phyloP scores from a whole-genome alignment of 1,140 invertebrate species.

The Reticulitermes speratus region DNA sequence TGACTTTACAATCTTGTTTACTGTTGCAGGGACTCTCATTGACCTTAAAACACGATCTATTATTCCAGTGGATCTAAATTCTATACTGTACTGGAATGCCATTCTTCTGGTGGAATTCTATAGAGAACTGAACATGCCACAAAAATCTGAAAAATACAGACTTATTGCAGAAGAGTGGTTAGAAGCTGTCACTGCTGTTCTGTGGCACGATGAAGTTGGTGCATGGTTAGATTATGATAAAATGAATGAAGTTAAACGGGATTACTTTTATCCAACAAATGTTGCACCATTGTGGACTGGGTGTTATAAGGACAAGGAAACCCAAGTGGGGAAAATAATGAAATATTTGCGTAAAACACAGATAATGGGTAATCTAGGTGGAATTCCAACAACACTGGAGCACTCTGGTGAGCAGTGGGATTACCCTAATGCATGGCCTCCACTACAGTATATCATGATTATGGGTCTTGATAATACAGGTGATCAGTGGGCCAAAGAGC shows the following conservation, averaged over 20 bases:
- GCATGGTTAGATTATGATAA: constrained; percentile 76
- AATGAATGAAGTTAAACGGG: constrained; percentile 51
- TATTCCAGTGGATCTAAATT: constrained; percentile 83
- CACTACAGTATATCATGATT: constrained; percentile 52
- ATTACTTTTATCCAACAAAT: constrained; percentile 73
- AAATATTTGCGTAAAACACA: constrained; percentile 29
- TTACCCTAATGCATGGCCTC: constrained; percentile 60
- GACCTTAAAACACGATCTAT: constrained; percentile 64
- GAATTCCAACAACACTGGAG: constrained; percentile 56
- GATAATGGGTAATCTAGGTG: constrained; percentile 51
- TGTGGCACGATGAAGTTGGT: constrained; percentile 71
- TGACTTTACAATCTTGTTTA: neutral
- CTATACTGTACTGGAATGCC: constrained; percentile 69
- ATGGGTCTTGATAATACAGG: constrained; percentile 50
- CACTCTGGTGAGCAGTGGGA: constrained; percentile 59
- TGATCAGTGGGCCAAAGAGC: constrained; percentile 48
- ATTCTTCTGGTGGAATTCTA: constrained; percentile 52
- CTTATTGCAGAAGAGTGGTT: constrained; percentile 52
- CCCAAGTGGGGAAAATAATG: constrained; percentile 21
- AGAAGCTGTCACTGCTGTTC: constrained; percentile 59
- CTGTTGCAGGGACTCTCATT: constrained; percentile 46
- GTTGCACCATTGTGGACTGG: constrained; percentile 70
- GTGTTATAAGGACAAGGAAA: constrained; percentile 41
- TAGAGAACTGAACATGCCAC: constrained; percentile 51
- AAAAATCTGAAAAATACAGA: constrained; percentile 45